Percentiles rank a stretch among this genome's conserved stretches.
Conservation (phyloP, 2,113 vertebrate species). For the Hystrix cristata region DNA sequence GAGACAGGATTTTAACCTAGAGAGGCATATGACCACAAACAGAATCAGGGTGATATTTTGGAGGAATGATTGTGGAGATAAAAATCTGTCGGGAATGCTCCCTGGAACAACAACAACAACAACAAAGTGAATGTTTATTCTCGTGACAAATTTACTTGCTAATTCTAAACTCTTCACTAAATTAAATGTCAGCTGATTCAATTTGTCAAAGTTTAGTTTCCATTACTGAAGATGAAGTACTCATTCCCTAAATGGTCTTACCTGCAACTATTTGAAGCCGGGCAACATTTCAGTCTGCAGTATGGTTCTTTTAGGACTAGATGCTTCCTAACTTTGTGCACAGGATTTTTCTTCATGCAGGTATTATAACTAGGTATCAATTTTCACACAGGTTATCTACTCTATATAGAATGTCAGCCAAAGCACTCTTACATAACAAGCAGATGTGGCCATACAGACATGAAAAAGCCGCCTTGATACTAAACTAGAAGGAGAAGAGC, state of each 20-base stretch:
- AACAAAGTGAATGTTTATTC: slow-evolving; percentile 42
- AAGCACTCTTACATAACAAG: neutral
- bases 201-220: slow-evolving; percentile 2
- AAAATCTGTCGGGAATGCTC: slow-evolving; percentile 31
- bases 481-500: slow-evolving; percentile 66
- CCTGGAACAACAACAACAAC: neutral
- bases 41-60: slow-evolving; percentile 22
- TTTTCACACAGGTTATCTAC: neutral
- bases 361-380: neutral
- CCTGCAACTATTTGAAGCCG: neutral
- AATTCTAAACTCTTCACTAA: slow-evolving; percentile 55
- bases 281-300: neutral
- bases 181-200: neutral
- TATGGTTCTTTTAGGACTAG: neutral
- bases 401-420: neutral
- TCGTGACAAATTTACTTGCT: slow-evolving; percentile 44
- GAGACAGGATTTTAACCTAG: slow-evolving; percentile 22
- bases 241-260: slow-evolving; percentile 9
- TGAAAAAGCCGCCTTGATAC: slow-evolving; percentile 6
- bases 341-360: slow-evolving; percentile 10
- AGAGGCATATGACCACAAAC: neutral
- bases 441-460: neutral
- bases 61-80: neutral
- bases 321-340: slow-evolving; percentile 21
- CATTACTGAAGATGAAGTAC: neutral